Evolutionary conservation across 1,140 invertebrate species (phyloP).

Genomic region (Temnothorax longispinosus): DNA sequence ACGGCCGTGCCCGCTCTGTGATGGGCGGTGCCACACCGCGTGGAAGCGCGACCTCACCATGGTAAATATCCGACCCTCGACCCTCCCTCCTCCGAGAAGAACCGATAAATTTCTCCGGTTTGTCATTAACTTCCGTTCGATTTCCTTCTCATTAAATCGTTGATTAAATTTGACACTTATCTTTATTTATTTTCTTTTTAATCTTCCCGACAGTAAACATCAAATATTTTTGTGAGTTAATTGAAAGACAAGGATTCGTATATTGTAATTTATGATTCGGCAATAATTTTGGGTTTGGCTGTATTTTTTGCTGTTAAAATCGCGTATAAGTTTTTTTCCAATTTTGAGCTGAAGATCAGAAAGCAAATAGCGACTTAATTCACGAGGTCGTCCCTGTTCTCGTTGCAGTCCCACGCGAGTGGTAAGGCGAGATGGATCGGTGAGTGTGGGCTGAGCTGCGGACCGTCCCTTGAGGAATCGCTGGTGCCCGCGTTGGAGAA

Average conservation of each 20-base stretch:
- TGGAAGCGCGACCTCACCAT: slow-evolving; percentile 93
- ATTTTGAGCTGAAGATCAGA: background rate
- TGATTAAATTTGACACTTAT: background rate
- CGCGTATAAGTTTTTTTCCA: background rate
- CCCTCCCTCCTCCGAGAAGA: background rate
- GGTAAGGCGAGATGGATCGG: slow-evolving; percentile 92
- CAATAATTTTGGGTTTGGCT: background rate
- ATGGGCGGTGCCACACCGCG: slow-evolving; percentile 90
- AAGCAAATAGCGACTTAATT: background rate
- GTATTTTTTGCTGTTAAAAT: background rate
- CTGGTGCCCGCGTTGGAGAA: slow-evolving; percentile 83
- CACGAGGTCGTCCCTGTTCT: background rate
- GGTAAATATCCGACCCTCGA: slow-evolving; percentile 85
- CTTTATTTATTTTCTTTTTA: background rate
- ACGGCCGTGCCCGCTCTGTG: slow-evolving; percentile 92
- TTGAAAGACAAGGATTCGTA: background rate
- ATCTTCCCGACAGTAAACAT: background rate
- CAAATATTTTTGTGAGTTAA: background rate
- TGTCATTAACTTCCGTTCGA: background rate
- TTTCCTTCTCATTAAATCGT: background rate
- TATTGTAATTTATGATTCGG: background rate
- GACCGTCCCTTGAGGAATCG: slow-evolving; percentile 82
- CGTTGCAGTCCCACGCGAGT: slow-evolving; percentile 90
- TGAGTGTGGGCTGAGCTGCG: slow-evolving; percentile 87
- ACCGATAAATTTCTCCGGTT: background rate